phyloP scores from a whole-genome alignment of 2,113 vertebrate genomes.

The Apus apus region DNA sequence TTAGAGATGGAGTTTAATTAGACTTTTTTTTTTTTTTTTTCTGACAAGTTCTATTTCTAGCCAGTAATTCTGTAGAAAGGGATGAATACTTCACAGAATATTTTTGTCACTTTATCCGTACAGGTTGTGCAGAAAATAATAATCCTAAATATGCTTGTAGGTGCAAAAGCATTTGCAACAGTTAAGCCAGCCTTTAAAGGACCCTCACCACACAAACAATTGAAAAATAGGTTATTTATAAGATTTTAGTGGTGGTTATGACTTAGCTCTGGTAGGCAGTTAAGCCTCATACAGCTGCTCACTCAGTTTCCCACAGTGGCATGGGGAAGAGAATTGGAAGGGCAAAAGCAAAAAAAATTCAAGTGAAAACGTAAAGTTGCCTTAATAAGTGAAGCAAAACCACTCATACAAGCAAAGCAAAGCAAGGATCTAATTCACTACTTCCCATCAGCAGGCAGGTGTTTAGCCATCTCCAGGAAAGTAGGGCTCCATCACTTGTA shows the following conservation, averaged over 20 bases:
- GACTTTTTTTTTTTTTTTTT: not conserved
- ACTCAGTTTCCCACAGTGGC: not conserved
- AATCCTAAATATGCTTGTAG: not conserved
- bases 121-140: not conserved
- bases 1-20: not conserved
- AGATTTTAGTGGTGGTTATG: not conserved
- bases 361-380: not conserved
- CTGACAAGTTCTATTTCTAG: not conserved
- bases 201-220: not conserved
- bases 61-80: not conserved
- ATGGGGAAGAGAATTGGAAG: not conserved
- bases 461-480: not conserved
- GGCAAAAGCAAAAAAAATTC: not conserved
- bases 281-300: accelerated
- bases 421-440: not conserved
- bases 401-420: not conserved
- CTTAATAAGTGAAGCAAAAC: not conserved
- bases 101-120: not conserved
- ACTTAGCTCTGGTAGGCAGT: not conserved
- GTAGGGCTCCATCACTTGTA: accelerated
- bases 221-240: not conserved
- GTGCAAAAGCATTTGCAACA: not conserved
- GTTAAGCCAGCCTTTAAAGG: not conserved
- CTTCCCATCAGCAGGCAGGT: not conserved
- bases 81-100: not conserved